phyloP scores from a whole-genome alignment of 1,140 invertebrate genomes.

The Onthophagus taurus region DNA sequence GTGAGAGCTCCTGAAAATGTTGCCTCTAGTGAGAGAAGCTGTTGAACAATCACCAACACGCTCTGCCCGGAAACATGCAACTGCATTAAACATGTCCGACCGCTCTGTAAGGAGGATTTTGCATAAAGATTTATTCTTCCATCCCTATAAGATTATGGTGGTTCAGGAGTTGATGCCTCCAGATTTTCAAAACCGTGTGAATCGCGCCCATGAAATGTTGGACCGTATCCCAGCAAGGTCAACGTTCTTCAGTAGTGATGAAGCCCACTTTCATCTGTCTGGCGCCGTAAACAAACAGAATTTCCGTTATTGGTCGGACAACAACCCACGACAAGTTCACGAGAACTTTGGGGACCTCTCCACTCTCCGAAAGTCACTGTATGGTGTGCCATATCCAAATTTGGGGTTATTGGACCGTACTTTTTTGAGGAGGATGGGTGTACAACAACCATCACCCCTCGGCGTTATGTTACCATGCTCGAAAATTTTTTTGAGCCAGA shows the following conservation, averaged over 20 bases:
- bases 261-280: conserved; percentile 14
- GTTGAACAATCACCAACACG: conserved; percentile 12
- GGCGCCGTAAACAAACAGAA: conserved; percentile 15
- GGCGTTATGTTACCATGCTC: no score
- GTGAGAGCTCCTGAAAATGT: conserved; percentile 12
- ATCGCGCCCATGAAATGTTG: no score
- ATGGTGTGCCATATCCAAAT: conserved; percentile 11
- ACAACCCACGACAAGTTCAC: conserved; percentile 15
- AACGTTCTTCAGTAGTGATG: no score
- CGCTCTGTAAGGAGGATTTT: conserved; percentile 15
- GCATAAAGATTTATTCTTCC: conserved; percentile 12
- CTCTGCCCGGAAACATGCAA: conserved; percentile 10
- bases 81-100: conserved; percentile 9
- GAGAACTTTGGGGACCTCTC: conserved; percentile 12
- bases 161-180: conserved; percentile 13
- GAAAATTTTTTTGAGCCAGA: background rate
- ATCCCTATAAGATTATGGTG: conserved; percentile 12
- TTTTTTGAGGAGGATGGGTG: conserved; percentile 14
- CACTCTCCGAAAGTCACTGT: conserved; percentile 16
- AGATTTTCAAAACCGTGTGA: no score
- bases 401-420: conserved; percentile 12
- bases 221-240: no score
- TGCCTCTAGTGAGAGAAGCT: conserved; percentile 12
- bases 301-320: conserved; percentile 9
- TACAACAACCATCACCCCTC: conserved; percentile 12